Evolutionary conservation across 2,888 invertebrate genomes (phyloP).

Genomic region (Slavum lentiscoides): DNA sequence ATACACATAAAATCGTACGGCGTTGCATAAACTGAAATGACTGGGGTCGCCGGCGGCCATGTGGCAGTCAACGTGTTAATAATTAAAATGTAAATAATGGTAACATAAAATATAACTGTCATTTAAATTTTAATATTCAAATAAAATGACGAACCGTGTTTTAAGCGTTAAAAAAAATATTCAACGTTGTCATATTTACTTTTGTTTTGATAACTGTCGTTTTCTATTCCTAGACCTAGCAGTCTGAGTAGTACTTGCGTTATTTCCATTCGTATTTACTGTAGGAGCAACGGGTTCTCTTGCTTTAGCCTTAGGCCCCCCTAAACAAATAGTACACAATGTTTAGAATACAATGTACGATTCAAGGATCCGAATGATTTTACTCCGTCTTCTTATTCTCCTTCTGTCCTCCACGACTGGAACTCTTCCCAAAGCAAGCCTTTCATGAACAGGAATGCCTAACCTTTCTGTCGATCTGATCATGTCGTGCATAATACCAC

Average conservation of each 20-base stretch:
- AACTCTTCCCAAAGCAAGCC: conserved; percentile 28
- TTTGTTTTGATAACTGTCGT: conserved; percentile 23
- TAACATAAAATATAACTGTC: too few species aligned
- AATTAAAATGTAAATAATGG: too few species aligned
- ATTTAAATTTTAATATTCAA: neutral
- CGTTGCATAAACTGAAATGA: too few species aligned
- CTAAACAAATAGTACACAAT: neutral
- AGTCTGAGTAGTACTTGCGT: neutral
- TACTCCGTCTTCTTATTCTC: conserved; percentile 36
- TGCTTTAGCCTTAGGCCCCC: conserved; percentile 10
- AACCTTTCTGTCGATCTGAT: conserved; percentile 30
- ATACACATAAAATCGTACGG: too few species aligned
- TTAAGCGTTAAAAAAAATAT: neutral
- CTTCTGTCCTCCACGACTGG: conserved; percentile 36
- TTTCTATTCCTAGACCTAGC: conserved; percentile 38
- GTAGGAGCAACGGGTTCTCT: neutral
- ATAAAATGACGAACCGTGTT: neutral
- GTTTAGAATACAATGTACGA: neutral
- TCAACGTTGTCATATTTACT: neutral
- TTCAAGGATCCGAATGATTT: neutral
- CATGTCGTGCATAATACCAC: conserved; percentile 16
- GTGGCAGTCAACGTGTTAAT: too few species aligned
- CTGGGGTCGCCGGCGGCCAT: too few species aligned
- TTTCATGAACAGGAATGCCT: conserved; percentile 39
- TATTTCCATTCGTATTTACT: conserved; percentile 3